phyloP scores from a whole-genome alignment of 2,888 invertebrate species.

The Homarus gammarus region DNA sequence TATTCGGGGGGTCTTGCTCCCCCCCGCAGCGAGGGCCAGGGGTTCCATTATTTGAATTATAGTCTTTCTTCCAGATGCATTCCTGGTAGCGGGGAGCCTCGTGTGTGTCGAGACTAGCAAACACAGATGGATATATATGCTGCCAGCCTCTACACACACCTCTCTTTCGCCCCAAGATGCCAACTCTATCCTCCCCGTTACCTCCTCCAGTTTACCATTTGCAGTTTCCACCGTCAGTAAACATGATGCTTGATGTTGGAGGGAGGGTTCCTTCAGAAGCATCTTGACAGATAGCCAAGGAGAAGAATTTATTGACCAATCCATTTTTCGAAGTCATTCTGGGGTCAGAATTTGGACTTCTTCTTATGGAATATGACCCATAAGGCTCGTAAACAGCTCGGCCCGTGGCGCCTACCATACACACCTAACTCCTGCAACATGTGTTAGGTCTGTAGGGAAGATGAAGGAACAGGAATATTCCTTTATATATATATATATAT shows the following conservation, averaged over 20 bases:
- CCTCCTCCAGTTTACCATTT: not conserved
- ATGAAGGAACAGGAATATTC: not conserved
- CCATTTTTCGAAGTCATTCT: constrained; percentile 7
- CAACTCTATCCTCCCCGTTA: not conserved
- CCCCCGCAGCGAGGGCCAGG: constrained; percentile 32
- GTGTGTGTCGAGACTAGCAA: not conserved
- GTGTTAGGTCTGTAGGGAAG: not conserved
- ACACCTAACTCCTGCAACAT: not conserved
- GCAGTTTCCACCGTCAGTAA: constrained; percentile 4
- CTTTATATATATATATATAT: too few relatives aligned
- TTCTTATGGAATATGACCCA: not conserved
- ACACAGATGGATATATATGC: constrained; percentile 35
- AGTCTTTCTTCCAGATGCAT: constrained; percentile 58
- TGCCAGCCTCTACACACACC: constrained; percentile 6
- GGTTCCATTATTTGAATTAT: constrained; percentile 59
- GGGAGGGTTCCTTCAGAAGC: constrained; percentile 19
- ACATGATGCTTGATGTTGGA: constrained; percentile 22
- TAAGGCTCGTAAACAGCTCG: not conserved
- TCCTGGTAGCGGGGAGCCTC: constrained; percentile 15
- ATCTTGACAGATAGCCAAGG: constrained; percentile 9
- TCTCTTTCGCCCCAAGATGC: not conserved
- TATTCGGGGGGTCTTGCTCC: constrained; percentile 38
- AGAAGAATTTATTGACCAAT: constrained; percentile 29
- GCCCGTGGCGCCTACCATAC: not conserved
- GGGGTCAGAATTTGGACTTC: not conserved